These are phyloP conservation scores for Neria commutata DNA, from an alignment of 2,888 invertebrate genomes.

Conservation along the genomic window DNA sequence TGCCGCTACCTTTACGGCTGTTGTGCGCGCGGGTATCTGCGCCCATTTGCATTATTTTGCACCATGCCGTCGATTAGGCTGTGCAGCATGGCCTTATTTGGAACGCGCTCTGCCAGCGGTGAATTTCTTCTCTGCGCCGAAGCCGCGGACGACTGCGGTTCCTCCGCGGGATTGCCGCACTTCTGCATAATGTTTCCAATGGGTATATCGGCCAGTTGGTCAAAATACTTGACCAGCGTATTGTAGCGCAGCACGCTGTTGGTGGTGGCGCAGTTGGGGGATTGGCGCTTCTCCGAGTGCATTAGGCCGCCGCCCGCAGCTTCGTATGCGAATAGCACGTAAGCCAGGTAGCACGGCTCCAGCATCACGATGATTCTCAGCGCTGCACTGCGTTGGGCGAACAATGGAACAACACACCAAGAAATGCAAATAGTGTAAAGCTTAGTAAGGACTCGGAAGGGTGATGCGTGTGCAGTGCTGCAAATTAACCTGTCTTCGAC, in stretches of 20 bases:
- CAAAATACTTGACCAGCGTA: conserved; percentile 42
- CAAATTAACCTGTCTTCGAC: conserved; percentile 38
- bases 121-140: too few species aligned
- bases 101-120: too few species aligned
- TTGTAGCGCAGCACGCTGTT: neutral
- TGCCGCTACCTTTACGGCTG: too few species aligned
- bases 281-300: neutral
- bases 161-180: conserved; percentile 26
- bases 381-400: conserved; percentile 28
- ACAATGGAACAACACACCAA: too few species aligned
- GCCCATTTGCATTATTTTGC: conserved; percentile 19
- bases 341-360: conserved; percentile 48
- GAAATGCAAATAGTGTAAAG: too few species aligned
- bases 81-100: too few species aligned
- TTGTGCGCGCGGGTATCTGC: too few species aligned
- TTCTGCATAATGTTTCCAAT: conserved; percentile 32
- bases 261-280: neutral
- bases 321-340: conserved; percentile 40
- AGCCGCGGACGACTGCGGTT: too few species aligned
- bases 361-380: conserved; percentile 41
- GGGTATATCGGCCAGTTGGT: conserved; percentile 43
- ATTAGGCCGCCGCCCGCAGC: neutral
- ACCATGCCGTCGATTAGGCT: conserved; percentile 35
- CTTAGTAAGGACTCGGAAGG: too few species aligned
- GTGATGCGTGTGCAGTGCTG: neutral